Evolutionary conservation across 2,113 vertebrate genomes (phyloP), one percentile per base, ranked within the genome.

Genomic region (Pluvialis apricaria): DNA sequence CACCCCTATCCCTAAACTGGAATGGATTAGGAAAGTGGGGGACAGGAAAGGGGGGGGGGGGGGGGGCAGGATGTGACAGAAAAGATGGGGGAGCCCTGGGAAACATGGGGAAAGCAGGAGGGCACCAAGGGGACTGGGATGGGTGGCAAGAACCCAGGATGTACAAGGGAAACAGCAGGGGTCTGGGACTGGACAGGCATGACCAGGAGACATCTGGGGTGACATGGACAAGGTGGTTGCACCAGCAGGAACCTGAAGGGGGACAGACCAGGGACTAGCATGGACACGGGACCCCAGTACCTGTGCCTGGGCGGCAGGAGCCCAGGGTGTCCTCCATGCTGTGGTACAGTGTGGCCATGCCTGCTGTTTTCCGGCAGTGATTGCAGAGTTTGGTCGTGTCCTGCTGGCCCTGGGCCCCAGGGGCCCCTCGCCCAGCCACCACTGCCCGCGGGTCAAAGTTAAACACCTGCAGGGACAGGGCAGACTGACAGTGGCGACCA

Each of bases 311-410:
- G 72, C 2, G 4, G 32, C 60, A 29, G 42, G 36, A 55, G 32
- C 44, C 36, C 5, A 2, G 25, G 94, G 92, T 38, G 60, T 87
- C 98, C 97, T 99, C 99, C 98, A 98, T 98, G 97, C 99, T 99
- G 71, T 98, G 97, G 96, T 98, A 99, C 49, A 99, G 96, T 15
- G 98, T 98, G 70, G 99, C 98, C 98, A 99, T 98, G n/a, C 99
- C 98, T 71, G 98, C 98, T 64, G 99, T 98, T 99, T 99, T 99
- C 99, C 98, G 96, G 57, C 98, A 97, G 97, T 99, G 99, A 97
- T 99, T 99, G 95, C 99, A 99, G 91, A 99, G 98, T 98, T 99
- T 99, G 98, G 99, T 99, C 99, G 99, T 99, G 95, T 99, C 99
- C 98, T 99, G 98, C 97, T 99, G 98, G 44, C 92, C 94, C 94